Percentiles rank a stretch among this genome's conserved stretches.
Evolutionary conservation across 2,797 vertebrate species (phyloP).

Genomic region (Ambastaia sidthimunki): DNA sequence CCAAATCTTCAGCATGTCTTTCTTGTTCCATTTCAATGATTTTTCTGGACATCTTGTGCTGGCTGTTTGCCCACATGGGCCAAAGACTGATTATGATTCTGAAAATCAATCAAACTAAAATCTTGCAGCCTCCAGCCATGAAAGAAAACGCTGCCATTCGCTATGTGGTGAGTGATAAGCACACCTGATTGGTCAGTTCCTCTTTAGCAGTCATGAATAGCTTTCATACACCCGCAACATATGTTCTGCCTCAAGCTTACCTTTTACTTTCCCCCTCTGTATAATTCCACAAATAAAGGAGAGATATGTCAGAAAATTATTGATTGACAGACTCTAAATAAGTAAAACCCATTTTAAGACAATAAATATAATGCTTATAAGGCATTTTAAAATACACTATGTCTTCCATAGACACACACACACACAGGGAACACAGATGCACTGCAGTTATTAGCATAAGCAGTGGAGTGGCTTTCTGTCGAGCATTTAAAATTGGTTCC

Average conservation of each 20-base stretch:
- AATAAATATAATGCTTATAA: conserved; percentile 21
- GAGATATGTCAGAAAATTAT: conserved; percentile 13
- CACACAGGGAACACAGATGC: conserved; percentile 46
- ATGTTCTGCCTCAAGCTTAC: background rate
- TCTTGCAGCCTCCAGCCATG: conserved; percentile 61
- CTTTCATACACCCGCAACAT: no score
- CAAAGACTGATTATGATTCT: conserved; percentile 63
- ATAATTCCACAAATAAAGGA: conserved; percentile 15
- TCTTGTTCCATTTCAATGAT: background rate
- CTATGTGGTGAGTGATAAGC: conserved; percentile 61
- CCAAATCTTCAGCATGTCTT: no score
- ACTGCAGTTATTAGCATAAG: conserved; percentile 28
- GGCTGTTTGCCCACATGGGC: conserved; percentile 42
- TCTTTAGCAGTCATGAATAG: background rate
- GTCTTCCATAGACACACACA: background rate
- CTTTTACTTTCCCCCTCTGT: conserved; percentile 20
- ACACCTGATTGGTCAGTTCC: conserved; percentile 49
- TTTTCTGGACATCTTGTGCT: conserved; percentile 1
- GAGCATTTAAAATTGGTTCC: conserved; percentile 5
- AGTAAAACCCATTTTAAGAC: conserved; percentile 38
- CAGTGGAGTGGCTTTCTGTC: conserved; percentile 45
- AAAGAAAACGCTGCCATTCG: conserved; percentile 65
- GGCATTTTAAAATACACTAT: background rate
- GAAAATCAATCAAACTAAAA: conserved; percentile 68
- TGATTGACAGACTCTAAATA: no score